Conservation (phyloP, 2,888 invertebrate species). For the Cancer borealis region DNA sequence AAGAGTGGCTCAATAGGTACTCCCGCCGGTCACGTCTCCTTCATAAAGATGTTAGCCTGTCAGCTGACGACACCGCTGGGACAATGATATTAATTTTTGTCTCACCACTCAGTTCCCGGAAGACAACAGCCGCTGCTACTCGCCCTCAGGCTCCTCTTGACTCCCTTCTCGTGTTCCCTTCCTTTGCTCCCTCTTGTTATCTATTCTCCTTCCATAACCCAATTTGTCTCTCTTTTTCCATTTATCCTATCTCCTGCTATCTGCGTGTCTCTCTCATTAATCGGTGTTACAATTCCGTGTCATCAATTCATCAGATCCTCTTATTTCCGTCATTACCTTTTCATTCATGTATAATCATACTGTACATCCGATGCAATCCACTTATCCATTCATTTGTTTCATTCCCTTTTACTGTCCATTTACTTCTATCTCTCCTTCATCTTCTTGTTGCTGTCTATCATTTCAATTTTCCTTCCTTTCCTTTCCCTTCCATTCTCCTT, state of each 20-base stretch:
- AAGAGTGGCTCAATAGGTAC: neutral
- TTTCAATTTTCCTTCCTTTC: neutral
- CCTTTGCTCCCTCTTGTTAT: neutral
- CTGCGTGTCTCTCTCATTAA: neutral
- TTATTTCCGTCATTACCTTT: neutral
- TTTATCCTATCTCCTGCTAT: neutral
- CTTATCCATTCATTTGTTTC: neutral
- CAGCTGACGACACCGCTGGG: constrained; percentile 24
- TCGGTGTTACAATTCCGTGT: neutral
- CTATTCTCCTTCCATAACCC: neutral
- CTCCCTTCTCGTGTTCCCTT: neutral
- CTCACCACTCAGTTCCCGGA: constrained; percentile 34
- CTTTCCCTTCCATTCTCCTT: neutral
- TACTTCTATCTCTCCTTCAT: neutral
- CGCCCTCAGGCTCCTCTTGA: neutral
- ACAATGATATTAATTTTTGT: constrained; percentile 3
- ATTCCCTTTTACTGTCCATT: neutral
- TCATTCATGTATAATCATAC: neutral
- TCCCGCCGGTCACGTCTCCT: constrained; percentile 46
- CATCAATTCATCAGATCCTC: neutral
- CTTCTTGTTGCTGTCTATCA: neutral
- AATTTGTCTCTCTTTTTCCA: neutral
- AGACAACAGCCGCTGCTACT: constrained; percentile 14
- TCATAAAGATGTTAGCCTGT: constrained; percentile 41
- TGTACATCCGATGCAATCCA: neutral